These are phyloP conservation scores for Ochotona princeps DNA, from an alignment of 2,113 vertebrate species.

Conservation along the genomic window DNA sequence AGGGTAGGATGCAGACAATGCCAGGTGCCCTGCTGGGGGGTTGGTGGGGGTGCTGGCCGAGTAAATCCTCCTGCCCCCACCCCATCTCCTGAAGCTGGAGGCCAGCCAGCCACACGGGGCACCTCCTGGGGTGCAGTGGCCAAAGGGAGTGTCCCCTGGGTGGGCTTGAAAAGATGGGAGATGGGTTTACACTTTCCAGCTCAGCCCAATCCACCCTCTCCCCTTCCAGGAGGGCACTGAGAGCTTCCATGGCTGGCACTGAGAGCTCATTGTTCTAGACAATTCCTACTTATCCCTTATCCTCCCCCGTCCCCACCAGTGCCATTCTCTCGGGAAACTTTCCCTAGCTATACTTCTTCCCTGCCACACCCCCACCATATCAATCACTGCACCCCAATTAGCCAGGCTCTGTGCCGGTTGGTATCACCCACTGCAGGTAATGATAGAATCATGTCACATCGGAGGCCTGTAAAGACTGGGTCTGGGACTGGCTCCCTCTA, in stretches of 20 bases:
- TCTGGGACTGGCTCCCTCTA: background rate
- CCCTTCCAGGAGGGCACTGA: no score
- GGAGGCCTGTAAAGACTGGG: background rate
- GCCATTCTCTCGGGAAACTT: background rate
- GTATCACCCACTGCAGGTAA: background rate
- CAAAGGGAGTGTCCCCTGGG: no score
- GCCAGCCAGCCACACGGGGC: background rate
- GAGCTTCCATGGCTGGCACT: no score
- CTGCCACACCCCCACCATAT: background rate
- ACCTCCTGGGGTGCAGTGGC: background rate
- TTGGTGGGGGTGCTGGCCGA: background rate
- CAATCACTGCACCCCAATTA: background rate
- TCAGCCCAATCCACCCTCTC: no score
- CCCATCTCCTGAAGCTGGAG: background rate
- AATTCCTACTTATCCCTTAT: constrained; percentile 7
- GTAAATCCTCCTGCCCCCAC: background rate
- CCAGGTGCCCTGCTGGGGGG: background rate
- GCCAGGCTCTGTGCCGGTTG: background rate
- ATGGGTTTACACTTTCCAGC: no score
- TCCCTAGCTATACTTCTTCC: background rate
- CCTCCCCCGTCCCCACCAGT: background rate
- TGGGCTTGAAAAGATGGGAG: no score
- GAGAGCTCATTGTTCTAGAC: background rate
- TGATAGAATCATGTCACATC: background rate
- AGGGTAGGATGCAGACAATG: background rate